Conservation (phyloP, 2,888 invertebrate species). For the Perizoma affinitatum region DNA sequence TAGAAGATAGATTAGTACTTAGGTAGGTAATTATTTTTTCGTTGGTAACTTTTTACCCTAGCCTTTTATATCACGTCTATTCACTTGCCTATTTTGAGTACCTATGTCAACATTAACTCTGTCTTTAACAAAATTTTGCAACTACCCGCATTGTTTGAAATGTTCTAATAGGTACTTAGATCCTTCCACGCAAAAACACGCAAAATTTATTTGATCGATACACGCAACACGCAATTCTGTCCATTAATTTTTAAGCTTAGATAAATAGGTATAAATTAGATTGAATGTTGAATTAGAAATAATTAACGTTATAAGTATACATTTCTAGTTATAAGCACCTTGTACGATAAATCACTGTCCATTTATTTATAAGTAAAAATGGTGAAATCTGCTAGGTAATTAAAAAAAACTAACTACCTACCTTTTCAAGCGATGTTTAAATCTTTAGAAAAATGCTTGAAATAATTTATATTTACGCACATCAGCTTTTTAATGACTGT, state of each 20-base stretch:
- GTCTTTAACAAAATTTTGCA: background rate
- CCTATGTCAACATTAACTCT: background rate
- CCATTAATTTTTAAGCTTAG: conserved; percentile 72
- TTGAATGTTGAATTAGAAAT: conserved; percentile 60
- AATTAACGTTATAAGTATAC: conserved; percentile 39
- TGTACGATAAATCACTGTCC: conserved; percentile 74
- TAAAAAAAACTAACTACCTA: background rate
- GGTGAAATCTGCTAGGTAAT: background rate
- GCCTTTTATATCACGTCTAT: conserved; percentile 3
- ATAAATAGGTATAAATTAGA: conserved; percentile 47
- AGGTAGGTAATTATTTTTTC: conserved; percentile 2
- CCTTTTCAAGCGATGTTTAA: background rate
- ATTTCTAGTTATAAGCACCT: conserved; percentile 63
- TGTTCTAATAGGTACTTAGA: conserved; percentile 5
- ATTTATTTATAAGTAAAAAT: conserved; percentile 47
- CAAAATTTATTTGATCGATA: conserved; percentile 54
- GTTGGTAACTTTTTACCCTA: conserved; percentile 3
- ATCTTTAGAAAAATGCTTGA: conserved; percentile 4
- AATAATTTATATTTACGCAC: background rate
- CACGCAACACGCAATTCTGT: conserved; percentile 83
- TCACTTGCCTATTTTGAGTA: conserved; percentile 3
- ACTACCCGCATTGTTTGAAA: conserved; percentile 15
- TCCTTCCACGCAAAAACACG: conserved; percentile 44
- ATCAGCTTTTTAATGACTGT: background rate
- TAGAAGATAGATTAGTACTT: conserved; percentile 4